phyloP scores from a whole-genome alignment of 2,113 vertebrate species.

The Saiga tatarica region DNA sequence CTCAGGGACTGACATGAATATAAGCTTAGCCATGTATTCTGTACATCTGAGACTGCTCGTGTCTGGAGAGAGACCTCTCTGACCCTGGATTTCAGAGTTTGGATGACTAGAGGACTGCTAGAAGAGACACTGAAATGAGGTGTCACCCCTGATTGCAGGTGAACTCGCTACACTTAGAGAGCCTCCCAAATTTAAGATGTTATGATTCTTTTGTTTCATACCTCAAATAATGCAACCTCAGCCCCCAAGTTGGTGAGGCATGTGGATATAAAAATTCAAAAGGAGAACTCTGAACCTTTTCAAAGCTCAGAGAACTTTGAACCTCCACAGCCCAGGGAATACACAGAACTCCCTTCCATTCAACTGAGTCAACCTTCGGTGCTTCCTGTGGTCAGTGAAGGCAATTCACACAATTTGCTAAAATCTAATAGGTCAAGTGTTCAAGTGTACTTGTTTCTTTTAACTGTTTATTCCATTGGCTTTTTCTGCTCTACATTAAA shows the following conservation, averaged over 20 bases:
- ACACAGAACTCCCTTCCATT: background rate
- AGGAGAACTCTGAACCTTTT: background rate
- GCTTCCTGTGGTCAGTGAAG: background rate
- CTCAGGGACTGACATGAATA: background rate
- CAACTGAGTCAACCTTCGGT: background rate
- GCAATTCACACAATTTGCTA: background rate
- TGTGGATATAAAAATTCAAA: background rate
- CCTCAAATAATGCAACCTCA: background rate
- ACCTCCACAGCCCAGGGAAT: background rate
- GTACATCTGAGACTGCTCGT: background rate
- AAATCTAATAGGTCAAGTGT: background rate
- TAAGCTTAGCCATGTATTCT: background rate
- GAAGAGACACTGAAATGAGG: too few relatives aligned
- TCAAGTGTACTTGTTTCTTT: background rate
- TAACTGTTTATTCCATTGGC: background rate
- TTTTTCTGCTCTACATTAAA: background rate
- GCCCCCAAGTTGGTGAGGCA: background rate
- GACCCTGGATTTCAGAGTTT: background rate
- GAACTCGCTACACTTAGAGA: background rate
- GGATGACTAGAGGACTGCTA: accelerated
- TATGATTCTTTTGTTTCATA: background rate
- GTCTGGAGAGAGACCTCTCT: background rate
- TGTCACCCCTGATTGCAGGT: background rate
- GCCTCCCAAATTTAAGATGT: background rate
- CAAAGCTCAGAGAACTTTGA: background rate